Conservation (phyloP, 2,113 vertebrate species). For the Nipponia nippon region DNA sequence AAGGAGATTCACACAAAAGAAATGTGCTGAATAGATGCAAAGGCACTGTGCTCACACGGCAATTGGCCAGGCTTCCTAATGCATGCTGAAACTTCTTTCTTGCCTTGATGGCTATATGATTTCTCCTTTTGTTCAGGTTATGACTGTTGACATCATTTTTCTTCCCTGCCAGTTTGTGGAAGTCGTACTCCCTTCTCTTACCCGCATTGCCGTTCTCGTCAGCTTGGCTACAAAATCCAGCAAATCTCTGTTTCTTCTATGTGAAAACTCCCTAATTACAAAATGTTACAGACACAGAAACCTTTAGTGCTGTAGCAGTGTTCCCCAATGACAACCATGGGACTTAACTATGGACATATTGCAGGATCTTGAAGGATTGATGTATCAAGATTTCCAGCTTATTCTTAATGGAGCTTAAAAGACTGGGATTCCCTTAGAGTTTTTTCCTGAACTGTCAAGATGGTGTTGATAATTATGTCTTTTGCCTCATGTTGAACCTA, state of each 20-base stretch:
- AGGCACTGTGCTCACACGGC: neutral
- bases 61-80: neutral
- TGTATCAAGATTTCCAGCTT: neutral
- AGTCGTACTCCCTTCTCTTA: neutral
- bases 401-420: neutral
- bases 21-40: neutral
- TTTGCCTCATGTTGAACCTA: neutral
- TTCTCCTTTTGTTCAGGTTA: neutral
- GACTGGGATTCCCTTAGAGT: neutral
- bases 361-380: neutral
- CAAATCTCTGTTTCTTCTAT: neutral
- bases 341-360: fast-evolving
- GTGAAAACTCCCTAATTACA: neutral
- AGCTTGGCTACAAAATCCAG: neutral
- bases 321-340: neutral
- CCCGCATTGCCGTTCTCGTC: neutral
- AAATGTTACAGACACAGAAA: neutral
- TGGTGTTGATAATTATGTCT: neutral
- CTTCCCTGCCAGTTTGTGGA: neutral
- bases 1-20: neutral
- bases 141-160: neutral
- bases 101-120: neutral
- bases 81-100: neutral
- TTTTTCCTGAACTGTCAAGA: neutral
- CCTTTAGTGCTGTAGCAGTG: neutral